Evolutionary conservation across 1,140 invertebrate genomes (phyloP), one percentile per base, ranked within the genome.

Genomic region (Trachelipus rathkii): DNA sequence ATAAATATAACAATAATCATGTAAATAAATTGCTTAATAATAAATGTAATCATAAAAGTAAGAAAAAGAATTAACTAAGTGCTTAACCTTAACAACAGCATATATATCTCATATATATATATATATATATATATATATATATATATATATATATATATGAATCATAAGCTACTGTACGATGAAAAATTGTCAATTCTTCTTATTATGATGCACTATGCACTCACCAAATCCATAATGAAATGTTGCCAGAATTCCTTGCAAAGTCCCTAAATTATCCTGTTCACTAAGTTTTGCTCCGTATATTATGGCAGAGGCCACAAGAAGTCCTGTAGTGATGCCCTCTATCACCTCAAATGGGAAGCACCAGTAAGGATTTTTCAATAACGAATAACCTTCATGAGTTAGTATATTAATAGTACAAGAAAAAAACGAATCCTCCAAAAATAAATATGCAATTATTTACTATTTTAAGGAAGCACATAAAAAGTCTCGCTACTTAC

Each of bases 301-400:
- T 0, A 83, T 83, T 10, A 84, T 83, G 0, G 84, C 84, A 0
- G 86, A 82, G 0, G 85, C 84, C 76, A 84, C 85, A 78, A 86
- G 82, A 0, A 87, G 78, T 10, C 85, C 85, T 74, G 84, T 86
- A 0, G 85, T 86, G 24, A 86, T 81, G 11, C 83, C 82, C 79
- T 87, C 85, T 60, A 85, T 79, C 8, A 83, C 76, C 77, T 87
- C 86, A 46, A 86, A 82, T 2, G 83, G 83, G 15, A 87, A 73
- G 8, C 84, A 85, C 82, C 81, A 83, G 81, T 82, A 85, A 69
- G 84, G 83, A 73, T 84, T 83, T 10, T 81, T 45, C n/a, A 87
- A 79, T 53, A 85, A 80, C 0, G 86, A 85, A 73, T 86, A 86
- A 7, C 81, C 79, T 78, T 6, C 7, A 44, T 43, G 69, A 46